Conservation (phyloP, 1,140 invertebrate species). For the Oryctes rhinoceros region DNA sequence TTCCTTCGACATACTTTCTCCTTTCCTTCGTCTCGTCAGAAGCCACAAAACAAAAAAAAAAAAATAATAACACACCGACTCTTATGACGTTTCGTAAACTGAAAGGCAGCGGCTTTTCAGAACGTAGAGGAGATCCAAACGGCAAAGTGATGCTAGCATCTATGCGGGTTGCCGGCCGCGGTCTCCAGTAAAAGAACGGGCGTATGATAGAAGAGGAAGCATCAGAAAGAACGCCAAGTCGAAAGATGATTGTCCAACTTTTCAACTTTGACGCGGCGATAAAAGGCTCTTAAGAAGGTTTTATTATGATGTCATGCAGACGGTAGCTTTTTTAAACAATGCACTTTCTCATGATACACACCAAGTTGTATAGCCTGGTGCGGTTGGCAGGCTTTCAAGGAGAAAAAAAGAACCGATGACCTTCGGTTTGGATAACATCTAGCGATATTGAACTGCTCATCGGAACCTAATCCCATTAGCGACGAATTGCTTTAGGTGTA, state of each 20-base stretch:
- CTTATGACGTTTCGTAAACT: slow-evolving; percentile 23
- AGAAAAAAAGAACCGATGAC: not conserved
- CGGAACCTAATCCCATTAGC: slow-evolving; percentile 22
- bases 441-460: not conserved
- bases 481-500: not conserved
- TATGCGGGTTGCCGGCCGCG: not conserved
- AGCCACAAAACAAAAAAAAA: slow-evolving; percentile 33
- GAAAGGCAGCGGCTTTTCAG: slow-evolving; percentile 19
- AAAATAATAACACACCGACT: not conserved
- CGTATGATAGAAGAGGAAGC: not conserved
- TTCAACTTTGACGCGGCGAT: slow-evolving; percentile 29
- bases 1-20: not conserved
- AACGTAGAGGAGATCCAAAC: not conserved
- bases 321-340: slow-evolving; percentile 34
- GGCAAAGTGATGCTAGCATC: slow-evolving; percentile 8
- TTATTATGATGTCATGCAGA: slow-evolving; percentile 36
- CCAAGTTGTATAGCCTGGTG: not conserved
- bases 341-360: slow-evolving; percentile 28
- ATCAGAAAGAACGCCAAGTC: slow-evolving; percentile 24
- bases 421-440: slow-evolving; percentile 17
- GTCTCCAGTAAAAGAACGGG: not conserved
- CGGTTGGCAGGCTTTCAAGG: not conserved
- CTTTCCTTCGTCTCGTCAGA: slow-evolving; percentile 10
- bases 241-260: slow-evolving; percentile 30
- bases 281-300: slow-evolving; percentile 32